Base-by-base conservation (phyloP, 2,113 vertebrate genomes). In the Poeciliopsis retropinna region DNA sequence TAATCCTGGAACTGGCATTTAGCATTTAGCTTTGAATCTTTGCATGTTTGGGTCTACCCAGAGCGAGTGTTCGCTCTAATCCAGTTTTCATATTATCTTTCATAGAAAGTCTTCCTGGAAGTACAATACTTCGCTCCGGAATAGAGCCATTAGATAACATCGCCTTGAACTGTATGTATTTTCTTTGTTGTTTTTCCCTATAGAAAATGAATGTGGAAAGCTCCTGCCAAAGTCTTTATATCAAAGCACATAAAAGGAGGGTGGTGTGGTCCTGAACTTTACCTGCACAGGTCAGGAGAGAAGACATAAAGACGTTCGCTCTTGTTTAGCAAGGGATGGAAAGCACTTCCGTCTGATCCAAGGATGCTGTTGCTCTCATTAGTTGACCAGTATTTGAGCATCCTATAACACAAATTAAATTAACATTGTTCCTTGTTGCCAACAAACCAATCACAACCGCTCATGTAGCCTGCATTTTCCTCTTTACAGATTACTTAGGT, bases 221-320 rank as follows among this genome's bases (percentile, higher is more conserved):
- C 11, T 11, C 10, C 34, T 37, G 34, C 10, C 34, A 11, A 47
- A 47, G 14, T 47, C 4, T 29, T 17, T 22, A 37, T 28, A 1
- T 31, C 34, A 57, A 5, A 78, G 27, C 5, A 60, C 19, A 28
- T 37, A 13, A 6, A 17, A 32, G 29, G 44, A 44, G 9, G 32
- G 19, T 29, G 17, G 4, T 19, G 39, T 29, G 67, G 51, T 70
- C 27, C 4, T 51, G 9, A 60, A 44, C 34, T 19, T 29, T 91
- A 99, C 98, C 98, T 96, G 94, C 98, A 99, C 65, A 99, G 96
- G 80, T 99, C 97, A 1, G 97, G 93, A 13, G 96, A 94, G 85
- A 99, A 99, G 70, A 98, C 84, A 54, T 96, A 94, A 57, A 99
- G 86, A 13, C 91, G 91, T 74, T 99, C 98, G 0, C 97, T 87